A percentile compares a stretch with the other conserved stretches of the same genome.
Conservation (phyloP, 2,797 vertebrate genomes). For the Xyrichtys novacula region DNA sequence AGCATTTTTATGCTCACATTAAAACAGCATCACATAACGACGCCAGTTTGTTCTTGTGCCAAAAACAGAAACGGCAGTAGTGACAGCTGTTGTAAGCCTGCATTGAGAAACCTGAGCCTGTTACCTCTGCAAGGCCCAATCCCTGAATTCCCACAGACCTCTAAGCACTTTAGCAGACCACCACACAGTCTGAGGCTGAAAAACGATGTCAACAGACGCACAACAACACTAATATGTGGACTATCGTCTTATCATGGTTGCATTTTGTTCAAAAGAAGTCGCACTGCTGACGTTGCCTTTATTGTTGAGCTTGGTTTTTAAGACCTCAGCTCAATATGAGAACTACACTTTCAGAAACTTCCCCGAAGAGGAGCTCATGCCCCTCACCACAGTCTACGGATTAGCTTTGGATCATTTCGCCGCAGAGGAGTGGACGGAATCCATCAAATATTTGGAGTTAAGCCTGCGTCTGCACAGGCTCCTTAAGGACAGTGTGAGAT, state of each 20-base stretch:
- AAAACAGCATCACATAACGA: conserved; percentile 29
- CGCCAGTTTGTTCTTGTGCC: conserved; percentile 31
- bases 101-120: conserved; percentile 62
- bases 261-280: conserved; percentile 20
- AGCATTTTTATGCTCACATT: no score
- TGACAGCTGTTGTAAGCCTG: conserved; percentile 44
- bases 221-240: conserved; percentile 6
- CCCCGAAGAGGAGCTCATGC: conserved; percentile 83
- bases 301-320: conserved; percentile 3
- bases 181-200: conserved; percentile 2
- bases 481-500: conserved; percentile 86
- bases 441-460: conserved; percentile 84
- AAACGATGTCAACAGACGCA: not conserved
- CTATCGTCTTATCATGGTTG: conserved; percentile 53
- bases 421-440: conserved; percentile 87
- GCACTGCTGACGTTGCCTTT: conserved; percentile 6
- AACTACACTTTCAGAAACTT: conserved; percentile 87
- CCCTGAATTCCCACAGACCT: conserved; percentile 60
- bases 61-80: conserved; percentile 34
- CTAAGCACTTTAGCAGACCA: conserved; percentile 63
- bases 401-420: conserved; percentile 86
- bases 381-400: conserved; percentile 84
- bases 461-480: conserved; percentile 88
- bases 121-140: conserved; percentile 41
- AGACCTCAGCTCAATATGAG: conserved; percentile 83